These are phyloP conservation scores for Caenorhabditis sp. DNA, from an alignment of 2,888 invertebrate genomes.

Conservation along the genomic window DNA sequence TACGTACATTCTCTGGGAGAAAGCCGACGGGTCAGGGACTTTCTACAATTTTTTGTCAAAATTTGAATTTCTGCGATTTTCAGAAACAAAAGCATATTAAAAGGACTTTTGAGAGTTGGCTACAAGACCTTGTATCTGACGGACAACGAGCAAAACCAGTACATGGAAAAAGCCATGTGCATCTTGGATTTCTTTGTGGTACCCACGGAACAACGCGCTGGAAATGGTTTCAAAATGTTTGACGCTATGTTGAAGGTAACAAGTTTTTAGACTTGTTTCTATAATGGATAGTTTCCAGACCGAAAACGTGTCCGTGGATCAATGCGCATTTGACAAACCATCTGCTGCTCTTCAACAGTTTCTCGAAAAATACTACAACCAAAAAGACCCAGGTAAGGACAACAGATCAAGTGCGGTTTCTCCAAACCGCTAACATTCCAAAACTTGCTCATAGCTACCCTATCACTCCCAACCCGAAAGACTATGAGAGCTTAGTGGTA, in stretches of 20 bases:
- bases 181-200: constrained; percentile 95
- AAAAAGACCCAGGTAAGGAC: constrained; percentile 85
- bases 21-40: constrained; percentile 39
- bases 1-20: constrained; percentile 80
- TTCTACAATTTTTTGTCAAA: too few relatives aligned
- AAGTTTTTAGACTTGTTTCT: too few relatives aligned
- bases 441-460: too few relatives aligned
- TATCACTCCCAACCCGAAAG: background rate
- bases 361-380: constrained; percentile 90
- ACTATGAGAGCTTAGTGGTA: background rate
- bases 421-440: constrained; percentile 1
- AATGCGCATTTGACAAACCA: constrained; percentile 93
- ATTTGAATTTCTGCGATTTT: too few relatives aligned
- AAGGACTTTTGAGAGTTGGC: constrained; percentile 93
- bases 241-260: constrained; percentile 91
- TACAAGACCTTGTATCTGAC: constrained; percentile 90
- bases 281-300: constrained; percentile 57
- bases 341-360: constrained; percentile 93
- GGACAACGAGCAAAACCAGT: constrained; percentile 71
- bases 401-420: background rate
- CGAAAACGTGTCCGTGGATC: constrained; percentile 65
- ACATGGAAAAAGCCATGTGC: constrained; percentile 88
- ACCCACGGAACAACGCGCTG: constrained; percentile 91
- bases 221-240: constrained; percentile 91
- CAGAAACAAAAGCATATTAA: constrained; percentile 67